phyloP scores from a whole-genome alignment of 2,113 vertebrate species.

The Otis tarda region DNA sequence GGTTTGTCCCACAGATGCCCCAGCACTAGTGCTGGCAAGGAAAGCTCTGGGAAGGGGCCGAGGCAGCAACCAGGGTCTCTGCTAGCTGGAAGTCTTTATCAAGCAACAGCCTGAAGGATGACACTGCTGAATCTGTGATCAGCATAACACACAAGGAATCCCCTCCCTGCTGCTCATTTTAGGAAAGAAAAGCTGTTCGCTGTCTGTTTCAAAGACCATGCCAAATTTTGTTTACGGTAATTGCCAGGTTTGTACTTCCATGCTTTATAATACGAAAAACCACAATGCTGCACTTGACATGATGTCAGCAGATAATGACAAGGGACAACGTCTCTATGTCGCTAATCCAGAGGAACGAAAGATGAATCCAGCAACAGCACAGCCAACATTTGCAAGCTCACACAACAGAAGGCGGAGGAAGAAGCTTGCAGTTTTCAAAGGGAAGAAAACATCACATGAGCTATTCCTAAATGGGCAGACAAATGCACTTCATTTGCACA shows the following conservation, averaged over 20 bases:
- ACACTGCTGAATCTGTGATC: not conserved
- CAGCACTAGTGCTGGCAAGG: not conserved
- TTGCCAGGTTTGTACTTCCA: not conserved
- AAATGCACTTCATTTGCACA: conserved; percentile 52
- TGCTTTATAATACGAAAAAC: not conserved
- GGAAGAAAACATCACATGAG: conserved; percentile 14
- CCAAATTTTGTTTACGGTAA: not conserved
- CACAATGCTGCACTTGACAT: not conserved
- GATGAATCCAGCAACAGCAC: not conserved
- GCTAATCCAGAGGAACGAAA: not conserved
- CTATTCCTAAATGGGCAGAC: conserved; percentile 21
- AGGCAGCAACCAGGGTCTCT: not conserved
- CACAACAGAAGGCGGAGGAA: not conserved
- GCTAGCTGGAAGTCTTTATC: not conserved
- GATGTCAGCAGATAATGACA: not conserved
- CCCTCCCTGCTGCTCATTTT: not conserved
- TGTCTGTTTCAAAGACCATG: accelerated
- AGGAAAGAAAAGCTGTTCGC: not conserved
- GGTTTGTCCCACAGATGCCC: not conserved
- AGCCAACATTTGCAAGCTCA: not conserved
- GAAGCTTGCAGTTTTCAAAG: conserved; percentile 11
- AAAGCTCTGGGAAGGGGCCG: not conserved
- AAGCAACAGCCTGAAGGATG: not conserved
- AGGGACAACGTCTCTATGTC: not conserved
- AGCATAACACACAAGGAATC: not conserved